phyloP scores from a whole-genome alignment of 2,113 vertebrate species.

The Tursiops truncatus region DNA sequence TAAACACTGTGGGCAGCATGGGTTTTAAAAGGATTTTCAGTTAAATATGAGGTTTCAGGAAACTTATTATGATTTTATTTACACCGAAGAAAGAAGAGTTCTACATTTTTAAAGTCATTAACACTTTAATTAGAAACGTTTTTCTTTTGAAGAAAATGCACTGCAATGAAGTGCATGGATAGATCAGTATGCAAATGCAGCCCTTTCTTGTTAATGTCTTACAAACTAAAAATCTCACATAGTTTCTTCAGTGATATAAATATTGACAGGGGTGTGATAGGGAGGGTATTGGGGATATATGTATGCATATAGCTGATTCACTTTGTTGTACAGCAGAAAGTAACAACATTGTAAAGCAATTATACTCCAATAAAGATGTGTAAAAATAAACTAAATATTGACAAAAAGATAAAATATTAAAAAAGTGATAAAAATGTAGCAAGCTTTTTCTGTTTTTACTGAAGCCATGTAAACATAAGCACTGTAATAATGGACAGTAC shows the following conservation, averaged over 20 bases:
- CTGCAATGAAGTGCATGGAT: background rate
- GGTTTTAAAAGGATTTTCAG: slow-evolving; percentile 38
- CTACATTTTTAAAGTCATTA: background rate
- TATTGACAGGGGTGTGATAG: background rate
- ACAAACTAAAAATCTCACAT: background rate
- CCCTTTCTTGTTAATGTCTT: background rate
- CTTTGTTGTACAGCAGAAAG: too few species aligned
- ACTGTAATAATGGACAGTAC: background rate
- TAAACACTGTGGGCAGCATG: background rate
- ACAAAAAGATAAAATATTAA: background rate
- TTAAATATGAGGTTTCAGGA: slow-evolving; percentile 20
- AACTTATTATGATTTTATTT: slow-evolving; percentile 17
- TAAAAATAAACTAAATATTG: background rate
- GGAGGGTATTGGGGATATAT: too few species aligned
- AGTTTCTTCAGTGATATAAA: background rate
- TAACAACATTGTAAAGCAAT: too few species aligned
- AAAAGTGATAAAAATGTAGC: background rate
- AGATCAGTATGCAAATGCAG: background rate
- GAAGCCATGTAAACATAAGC: background rate
- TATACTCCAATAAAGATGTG: too few species aligned
- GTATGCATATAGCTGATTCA: too few species aligned
- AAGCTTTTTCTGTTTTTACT: background rate
- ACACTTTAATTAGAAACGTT: background rate
- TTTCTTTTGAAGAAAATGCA: slow-evolving; percentile 5
- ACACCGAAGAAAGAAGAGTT: background rate